A percentile compares a stretch with the other conserved stretches of the same genome.
Conservation (phyloP, 30 jellyfish, hydroid and myxozoan species). For the Morbakka virulenta region DNA sequence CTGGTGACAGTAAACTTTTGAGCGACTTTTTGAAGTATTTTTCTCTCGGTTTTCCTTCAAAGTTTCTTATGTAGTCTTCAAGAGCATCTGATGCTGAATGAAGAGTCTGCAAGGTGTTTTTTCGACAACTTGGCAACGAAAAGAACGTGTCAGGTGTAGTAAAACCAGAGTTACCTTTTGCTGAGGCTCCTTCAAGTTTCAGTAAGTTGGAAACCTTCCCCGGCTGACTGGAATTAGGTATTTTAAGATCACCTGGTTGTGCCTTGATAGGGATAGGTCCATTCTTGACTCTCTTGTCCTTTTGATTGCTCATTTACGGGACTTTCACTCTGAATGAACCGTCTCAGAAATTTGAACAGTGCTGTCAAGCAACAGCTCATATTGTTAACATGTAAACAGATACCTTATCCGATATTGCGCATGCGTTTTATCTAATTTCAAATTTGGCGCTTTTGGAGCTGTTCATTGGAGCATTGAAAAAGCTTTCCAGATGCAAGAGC, state of each 20-base stretch:
- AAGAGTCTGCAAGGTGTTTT: not conserved
- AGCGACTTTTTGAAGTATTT: constrained; percentile 35
- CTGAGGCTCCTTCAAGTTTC: not conserved
- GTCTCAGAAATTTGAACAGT: not conserved
- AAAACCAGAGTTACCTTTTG: not conserved
- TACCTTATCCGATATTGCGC: not conserved
- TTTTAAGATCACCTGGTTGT: no score
- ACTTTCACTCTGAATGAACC: not conserved
- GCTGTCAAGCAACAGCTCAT: not conserved
- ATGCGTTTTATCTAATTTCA: not conserved
- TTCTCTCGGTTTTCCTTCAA: constrained; percentile 45
- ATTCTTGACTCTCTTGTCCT: no score
- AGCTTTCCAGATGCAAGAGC: no score
- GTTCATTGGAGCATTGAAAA: no score
- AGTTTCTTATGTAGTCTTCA: constrained; percentile 51
- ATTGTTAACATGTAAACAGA: not conserved
- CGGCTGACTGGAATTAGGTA: no score
- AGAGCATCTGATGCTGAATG: constrained; percentile 62
- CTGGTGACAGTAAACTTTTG: constrained; percentile 48
- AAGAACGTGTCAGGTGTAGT: not conserved
- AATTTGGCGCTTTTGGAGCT: not conserved
- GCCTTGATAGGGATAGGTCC: no score
- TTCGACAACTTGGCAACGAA: not conserved
- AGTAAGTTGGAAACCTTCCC: no score
- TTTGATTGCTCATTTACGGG: not conserved